Evolutionary conservation across 2,797 vertebrate genomes (phyloP), one percentile per base, ranked within the genome.

Genomic region (Micromesistius poutassou): DNA sequence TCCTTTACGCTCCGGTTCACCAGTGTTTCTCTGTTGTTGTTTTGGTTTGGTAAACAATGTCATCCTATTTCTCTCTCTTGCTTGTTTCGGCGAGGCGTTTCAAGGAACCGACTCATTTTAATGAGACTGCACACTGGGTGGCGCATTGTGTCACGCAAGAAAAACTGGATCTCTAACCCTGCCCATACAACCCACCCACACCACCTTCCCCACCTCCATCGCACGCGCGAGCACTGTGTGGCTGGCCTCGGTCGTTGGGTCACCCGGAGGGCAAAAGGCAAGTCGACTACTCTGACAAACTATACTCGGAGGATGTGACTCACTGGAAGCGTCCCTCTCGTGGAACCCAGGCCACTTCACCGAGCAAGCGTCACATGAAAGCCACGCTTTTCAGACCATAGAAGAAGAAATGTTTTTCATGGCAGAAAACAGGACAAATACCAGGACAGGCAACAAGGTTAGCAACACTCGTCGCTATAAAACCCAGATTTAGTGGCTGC

Each of bases 381-480:
- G 19, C 30, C 30, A 31, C 36, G 50, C 50, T 62, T 62, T 62
- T 62, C 22, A 62, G 50, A n/a, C 50, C 19, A 62, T 62, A 62
- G n/a, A 62, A 25, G 55, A 25, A 62, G 22, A 62, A n/a, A 25
- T 62, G 55, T 62, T 62, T 62, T 72, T 19, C 35, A 33, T 9
- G 1, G 36, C 0, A 12, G 25, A 46, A 74, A 79, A 68, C 40
- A 77, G 28, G 35, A 76, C 14, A 74, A 74, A 68, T 31, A 62
- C 55, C 28, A 71, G 33, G 73, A 3, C 14, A 55, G 55, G 30
- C 62, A 77, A n/a, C 76, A 76, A 78, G 74, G 25, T 72, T 75
- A n/a, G 4, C 25, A 75, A 79, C 28, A 70, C 73, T 28, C 22
- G 7, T 22, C 68, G 30, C 50, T 6, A 30, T 77, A 35, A 72